phyloP scores from a whole-genome alignment of 1,140 invertebrate species.

The Caenorhabditis briggsae region DNA sequence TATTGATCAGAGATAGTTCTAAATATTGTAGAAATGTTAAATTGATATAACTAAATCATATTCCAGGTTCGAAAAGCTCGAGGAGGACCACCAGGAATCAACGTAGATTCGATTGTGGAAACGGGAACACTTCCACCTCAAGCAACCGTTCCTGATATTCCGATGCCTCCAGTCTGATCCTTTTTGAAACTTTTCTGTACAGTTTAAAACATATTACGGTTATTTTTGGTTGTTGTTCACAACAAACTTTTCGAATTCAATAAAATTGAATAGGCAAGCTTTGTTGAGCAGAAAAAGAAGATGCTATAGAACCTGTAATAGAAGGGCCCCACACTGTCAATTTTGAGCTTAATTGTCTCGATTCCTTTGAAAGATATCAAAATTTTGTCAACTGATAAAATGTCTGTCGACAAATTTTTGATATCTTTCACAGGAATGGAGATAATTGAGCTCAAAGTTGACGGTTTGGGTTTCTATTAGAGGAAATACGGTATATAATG shows the following conservation, averaged over 20 bases:
- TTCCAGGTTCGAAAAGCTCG: conserved; percentile 45
- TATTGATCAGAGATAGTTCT: not conserved
- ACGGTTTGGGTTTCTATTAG: too few species aligned
- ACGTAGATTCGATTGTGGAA: conserved; percentile 15
- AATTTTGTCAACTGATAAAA: too few species aligned
- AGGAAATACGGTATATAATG: too few species aligned
- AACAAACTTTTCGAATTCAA: not conserved
- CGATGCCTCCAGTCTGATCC: conserved; percentile 24
- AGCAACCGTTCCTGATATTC: conserved; percentile 31
- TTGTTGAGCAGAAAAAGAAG: too few species aligned
- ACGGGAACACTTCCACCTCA: conserved; percentile 46
- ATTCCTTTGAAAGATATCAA: too few species aligned
- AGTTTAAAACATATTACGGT: conserved; percentile 2
- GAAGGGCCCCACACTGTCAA: too few species aligned
- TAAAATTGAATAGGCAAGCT: too few species aligned
- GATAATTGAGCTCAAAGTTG: too few species aligned
- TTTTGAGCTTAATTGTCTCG: too few species aligned
- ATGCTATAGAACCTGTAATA: too few species aligned
- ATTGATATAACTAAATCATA: not conserved
- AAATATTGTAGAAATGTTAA: not conserved
- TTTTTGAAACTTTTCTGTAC: not conserved
- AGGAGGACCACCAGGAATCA: conserved; percentile 37
- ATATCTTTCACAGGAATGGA: too few species aligned
- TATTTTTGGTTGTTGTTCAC: conserved; percentile 34
- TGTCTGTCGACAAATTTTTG: too few species aligned